Evolutionary conservation across 2,888 invertebrate genomes (phyloP), one percentile per base, ranked within the genome.

Genomic region (Teinopalpus imperialis): DNA sequence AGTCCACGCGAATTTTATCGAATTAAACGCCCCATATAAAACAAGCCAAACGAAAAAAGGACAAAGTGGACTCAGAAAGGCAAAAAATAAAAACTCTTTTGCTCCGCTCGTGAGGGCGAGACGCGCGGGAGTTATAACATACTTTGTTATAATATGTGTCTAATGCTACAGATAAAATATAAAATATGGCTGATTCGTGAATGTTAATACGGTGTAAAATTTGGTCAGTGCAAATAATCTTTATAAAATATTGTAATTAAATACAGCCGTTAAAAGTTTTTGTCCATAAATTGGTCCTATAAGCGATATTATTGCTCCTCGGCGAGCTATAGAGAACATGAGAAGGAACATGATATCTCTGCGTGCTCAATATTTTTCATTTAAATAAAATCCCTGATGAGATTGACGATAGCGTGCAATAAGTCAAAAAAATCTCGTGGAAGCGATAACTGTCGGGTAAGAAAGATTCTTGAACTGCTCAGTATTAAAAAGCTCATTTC

Each of bases 11-110:
- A 78, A 74, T 81, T 78, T 79, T 73, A 81, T 80, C 77, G 73
- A 77, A 80, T 79, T 81, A 81, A 78, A 75, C 74, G 78, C 76
- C 71, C 73, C 77, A 78, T 75, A 81, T 78, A 75, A 79, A 78
- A 77, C 73, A 81, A 79, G 70, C 69, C 74, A 68, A 70, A 74
- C 73, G 76, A 76, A 74, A 77, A 77, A 81, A 69, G 75, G 77
- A 72, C 71, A 73, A 74, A 69, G 64, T 69, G 74, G 66, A 68
- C 63, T 66, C 55, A 53, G 57, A 63, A 68, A 59, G 66, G 66
- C 64, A 69, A 70, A 69, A 74, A 73, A 71, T 63, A 67, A 66
- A 70, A 71, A 66, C 59, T 59, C 57, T 68, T 66, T 71, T 54
- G 42, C 57, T 63, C 52, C 53, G 61, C 50, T 20, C 27, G 51